Evolutionary conservation across 2,888 invertebrate species (phyloP), one percentile per base, ranked within the genome.

Genomic region (Masnerella sp.): DNA sequence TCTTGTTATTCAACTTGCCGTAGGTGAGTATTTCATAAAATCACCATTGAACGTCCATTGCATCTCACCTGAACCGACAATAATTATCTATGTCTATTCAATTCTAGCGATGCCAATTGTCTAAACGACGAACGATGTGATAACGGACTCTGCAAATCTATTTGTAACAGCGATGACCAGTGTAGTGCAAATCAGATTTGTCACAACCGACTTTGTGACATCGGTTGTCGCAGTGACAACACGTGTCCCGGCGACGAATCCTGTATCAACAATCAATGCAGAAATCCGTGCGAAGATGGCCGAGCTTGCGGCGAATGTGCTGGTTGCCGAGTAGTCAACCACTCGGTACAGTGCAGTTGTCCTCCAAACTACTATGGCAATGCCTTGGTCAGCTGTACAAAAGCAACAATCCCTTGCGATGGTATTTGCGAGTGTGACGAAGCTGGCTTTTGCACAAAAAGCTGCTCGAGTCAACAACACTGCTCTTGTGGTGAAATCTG

Each of bases 401-500:
- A 91, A 84, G 93, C 94, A 47, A 91, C 92, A 61, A 88, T 91
- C 47, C 89, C 91, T 52, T 96, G 96, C 82, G 93, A 94, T 81
- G 92, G 93, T 0, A 90, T 90, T 51, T 96, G 96, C 80, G 91
- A 94, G 67, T 95, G 95, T 81, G 95, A 95, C 81, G 93, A 93
- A 78, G 91, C 92, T 61, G 95, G 94, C 20, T 95, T 94, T 82
- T 96, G 96, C 80, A 91, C 92, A 0, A 90, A 91, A 56, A 89
- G 90, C 22, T 97, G 97, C 82, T 87, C 89, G 43, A 85, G 88
- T 5, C 90, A 91, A 62, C 89, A 89, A 2, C 92, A 95, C 43
- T 97, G 97, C 82, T 89, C 92, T 8, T 96, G 96, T 81, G 96
- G 96, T 28, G 95, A 96, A 88, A 89, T 91, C 74, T 96, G 96